Base-by-base conservation (phyloP, 2,797 vertebrate genomes). In the Anableps anableps region DNA sequence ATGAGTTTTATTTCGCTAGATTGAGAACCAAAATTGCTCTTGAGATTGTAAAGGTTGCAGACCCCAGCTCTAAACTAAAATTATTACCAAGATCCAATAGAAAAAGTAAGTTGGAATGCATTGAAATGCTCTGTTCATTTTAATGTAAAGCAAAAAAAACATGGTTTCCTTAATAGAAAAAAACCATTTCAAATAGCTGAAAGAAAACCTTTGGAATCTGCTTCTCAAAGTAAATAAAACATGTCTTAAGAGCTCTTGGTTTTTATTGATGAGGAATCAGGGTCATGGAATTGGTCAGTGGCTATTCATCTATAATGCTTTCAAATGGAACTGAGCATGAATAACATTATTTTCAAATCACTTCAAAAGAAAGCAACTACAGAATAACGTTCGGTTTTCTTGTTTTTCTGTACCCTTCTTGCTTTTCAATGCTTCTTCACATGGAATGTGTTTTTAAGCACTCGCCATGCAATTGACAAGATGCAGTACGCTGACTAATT, bases 281-380 rank as follows among this genome's bases (percentile, higher is more conserved):
- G 48, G 48, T 47, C 31, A 19, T 1, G 29, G 9, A 29, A 41
- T 34, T 29, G 78, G 58, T 79, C 83, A 79, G 66, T 76, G 14
- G 38, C 38, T 78, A 17, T 77, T 81, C 73, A 81, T 87, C 34
- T 60, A 75, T 77, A 75, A 82, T 79, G 70, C n/a, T 51, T 76
- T 82, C 31, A 77, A 34, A 77, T 79, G 21, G 79, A 82, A 80
- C 0, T 29, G 47, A 82, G 60, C 60, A 51, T 76, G 53, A 80
- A 45, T 23, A 66, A 29, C 34, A 71, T 47, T 64, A 2, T 53
- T 13, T 62, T 13, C 16, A 79, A 53, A 66, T 47, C 11, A 21
- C 34, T 50, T 64, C 3, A 16, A 64, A 73, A 45, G 41, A 58
- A 34, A 34, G 3, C 41, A 78, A 36, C 50, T 43, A 70, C 74